A percentile compares a stretch with the other conserved stretches of the same genome.
Conservation (phyloP, 2,797 vertebrate species). For the Cyclopterus lumpus region DNA sequence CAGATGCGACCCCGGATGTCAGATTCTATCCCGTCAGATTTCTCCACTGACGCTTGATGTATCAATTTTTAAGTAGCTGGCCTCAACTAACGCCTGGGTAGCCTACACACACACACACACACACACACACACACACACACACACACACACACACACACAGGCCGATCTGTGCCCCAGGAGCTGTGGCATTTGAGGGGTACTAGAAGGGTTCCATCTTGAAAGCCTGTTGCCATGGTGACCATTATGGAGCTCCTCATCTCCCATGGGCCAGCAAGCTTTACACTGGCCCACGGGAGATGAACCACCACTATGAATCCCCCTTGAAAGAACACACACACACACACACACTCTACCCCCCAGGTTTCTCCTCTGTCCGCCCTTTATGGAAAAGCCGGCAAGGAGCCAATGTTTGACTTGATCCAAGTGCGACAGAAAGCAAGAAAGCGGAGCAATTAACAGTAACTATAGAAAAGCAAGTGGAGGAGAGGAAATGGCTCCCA, state of each 20-base stretch:
- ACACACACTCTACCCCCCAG: slow-evolving; percentile 40
- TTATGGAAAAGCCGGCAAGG: slow-evolving; percentile 46
- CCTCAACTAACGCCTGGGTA: slow-evolving; percentile 62
- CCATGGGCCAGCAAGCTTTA: slow-evolving; percentile 75
- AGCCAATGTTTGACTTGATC: slow-evolving; percentile 68
- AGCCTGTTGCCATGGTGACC: slow-evolving; percentile 84
- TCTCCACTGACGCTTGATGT: slow-evolving; percentile 81
- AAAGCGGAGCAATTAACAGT: slow-evolving; percentile 65
- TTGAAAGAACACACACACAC: slow-evolving; percentile 42
- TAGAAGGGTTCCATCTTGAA: slow-evolving; percentile 82
- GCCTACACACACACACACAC: slow-evolving; percentile 49
- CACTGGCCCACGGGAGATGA: slow-evolving; percentile 40
- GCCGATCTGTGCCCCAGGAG: slow-evolving; percentile 70
- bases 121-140: slow-evolving; percentile 45
- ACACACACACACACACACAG: slow-evolving; percentile 39
- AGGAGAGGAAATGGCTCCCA: slow-evolving; percentile 26
- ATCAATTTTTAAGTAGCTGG: slow-evolving; percentile 85
- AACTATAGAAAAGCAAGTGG: slow-evolving; percentile 42
- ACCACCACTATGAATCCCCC: slow-evolving; percentile 34
- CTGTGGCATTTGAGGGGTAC: slow-evolving; percentile 74
- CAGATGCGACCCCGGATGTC: slow-evolving; percentile 69
- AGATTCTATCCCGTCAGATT: slow-evolving; percentile 80
- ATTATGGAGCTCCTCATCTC: slow-evolving; percentile 80
- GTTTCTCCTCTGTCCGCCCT: slow-evolving; percentile 59
- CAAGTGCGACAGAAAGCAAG: slow-evolving; percentile 40